A percentile compares a stretch with the other conserved stretches of the same genome.
Evolutionary conservation across 2,888 invertebrate species (phyloP).

Genomic region (Metalampra italica): DNA sequence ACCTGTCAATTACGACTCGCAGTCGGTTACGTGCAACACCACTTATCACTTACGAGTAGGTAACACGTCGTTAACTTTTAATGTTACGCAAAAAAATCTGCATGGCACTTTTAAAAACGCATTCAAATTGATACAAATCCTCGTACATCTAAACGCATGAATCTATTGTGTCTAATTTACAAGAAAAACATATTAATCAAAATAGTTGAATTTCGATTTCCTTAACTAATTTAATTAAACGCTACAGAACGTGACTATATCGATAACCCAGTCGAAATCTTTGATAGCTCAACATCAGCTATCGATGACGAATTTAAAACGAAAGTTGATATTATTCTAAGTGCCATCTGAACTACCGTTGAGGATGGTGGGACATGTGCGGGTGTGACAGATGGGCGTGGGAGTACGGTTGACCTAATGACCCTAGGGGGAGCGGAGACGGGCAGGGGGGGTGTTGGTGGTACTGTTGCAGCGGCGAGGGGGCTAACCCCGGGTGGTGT

Average conservation of each 20-base stretch:
- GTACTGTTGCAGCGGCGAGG: slow-evolving; percentile 83
- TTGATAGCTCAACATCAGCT: not conserved
- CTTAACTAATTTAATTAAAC: slow-evolving; percentile 51
- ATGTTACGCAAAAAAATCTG: slow-evolving; percentile 11
- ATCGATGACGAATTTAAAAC: not conserved
- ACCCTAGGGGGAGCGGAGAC: slow-evolving; percentile 83
- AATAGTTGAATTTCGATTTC: slow-evolving; percentile 58
- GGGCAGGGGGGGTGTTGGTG: slow-evolving; percentile 87
- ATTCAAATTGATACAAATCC: slow-evolving; percentile 34
- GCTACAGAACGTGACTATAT: slow-evolving; percentile 66
- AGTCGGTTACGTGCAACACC: slow-evolving; percentile 29
- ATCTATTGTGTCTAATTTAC: too few relatives aligned
- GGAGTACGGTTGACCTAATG: slow-evolving; percentile 71
- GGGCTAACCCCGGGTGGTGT: slow-evolving; percentile 81
- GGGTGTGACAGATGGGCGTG: slow-evolving; percentile 81
- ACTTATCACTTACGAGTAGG: slow-evolving; percentile 24
- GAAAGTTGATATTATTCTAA: not conserved
- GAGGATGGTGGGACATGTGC: slow-evolving; percentile 88
- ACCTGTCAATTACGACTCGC: slow-evolving; percentile 55
- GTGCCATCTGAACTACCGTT: slow-evolving; percentile 82
- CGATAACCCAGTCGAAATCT: slow-evolving; percentile 45
- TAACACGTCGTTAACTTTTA: slow-evolving; percentile 15
- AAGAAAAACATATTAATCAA: slow-evolving; percentile 56
- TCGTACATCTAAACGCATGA: too few relatives aligned
- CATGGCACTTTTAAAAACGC: slow-evolving; percentile 19